Percentiles rank a stretch among this genome's conserved stretches.
Conservation (phyloP, 2,888 invertebrate species). For the Lepidochrysops patricia region DNA sequence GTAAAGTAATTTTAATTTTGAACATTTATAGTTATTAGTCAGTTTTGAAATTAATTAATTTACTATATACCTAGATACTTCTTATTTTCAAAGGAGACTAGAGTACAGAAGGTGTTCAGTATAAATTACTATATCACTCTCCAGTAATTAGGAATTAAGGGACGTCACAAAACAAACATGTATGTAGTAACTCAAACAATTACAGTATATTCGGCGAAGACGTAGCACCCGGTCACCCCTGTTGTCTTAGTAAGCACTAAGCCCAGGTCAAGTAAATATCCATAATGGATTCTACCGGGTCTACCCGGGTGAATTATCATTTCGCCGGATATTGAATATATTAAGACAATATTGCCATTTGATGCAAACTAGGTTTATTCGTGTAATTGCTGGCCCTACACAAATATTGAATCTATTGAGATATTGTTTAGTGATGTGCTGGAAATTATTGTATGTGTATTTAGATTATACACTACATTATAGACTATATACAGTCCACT, state of each 20-base stretch:
- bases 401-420: slow-evolving; percentile 13
- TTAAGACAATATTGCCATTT: slow-evolving; percentile 61
- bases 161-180: neutral
- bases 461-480: too few species aligned
- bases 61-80: too few species aligned
- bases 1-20: too few species aligned
- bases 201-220: slow-evolving; percentile 19
- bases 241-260: slow-evolving; percentile 75
- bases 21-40: too few species aligned
- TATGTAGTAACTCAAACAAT: neutral
- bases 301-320: slow-evolving; percentile 61
- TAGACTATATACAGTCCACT: too few species aligned
- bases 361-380: slow-evolving; percentile 49
- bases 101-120: too few species aligned
- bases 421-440: slow-evolving; percentile 2
- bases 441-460: neutral
- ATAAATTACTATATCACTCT: too few species aligned
- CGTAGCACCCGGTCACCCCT: slow-evolving; percentile 48
- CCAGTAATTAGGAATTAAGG: neutral
- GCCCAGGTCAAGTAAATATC: slow-evolving; percentile 73
- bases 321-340: slow-evolving; percentile 72
- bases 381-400: slow-evolving; percentile 46
- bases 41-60: too few species aligned
- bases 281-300: slow-evolving; percentile 70
- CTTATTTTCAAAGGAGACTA: too few species aligned